A percentile compares a stretch with the other conserved stretches of the same genome.
phyloP scores from a whole-genome alignment of 2,113 vertebrate genomes.

The Paramormyrops kingsleyae region DNA sequence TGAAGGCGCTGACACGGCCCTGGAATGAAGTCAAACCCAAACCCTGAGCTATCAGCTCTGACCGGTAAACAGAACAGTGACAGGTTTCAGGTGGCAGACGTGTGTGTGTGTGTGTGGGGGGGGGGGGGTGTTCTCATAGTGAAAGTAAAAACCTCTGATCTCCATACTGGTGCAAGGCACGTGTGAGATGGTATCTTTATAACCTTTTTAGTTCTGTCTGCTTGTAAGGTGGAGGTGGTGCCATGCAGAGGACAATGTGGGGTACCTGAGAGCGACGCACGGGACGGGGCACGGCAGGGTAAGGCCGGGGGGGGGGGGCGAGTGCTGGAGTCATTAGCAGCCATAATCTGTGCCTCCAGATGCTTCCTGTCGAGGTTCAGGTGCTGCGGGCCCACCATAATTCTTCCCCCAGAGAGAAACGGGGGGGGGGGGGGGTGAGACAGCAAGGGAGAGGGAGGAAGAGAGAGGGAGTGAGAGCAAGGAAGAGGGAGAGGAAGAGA shows the following conservation, averaged over 20 bases:
- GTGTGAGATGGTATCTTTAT: background rate
- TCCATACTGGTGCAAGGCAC: background rate
- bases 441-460: background rate
- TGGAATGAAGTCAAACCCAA: background rate
- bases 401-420: constrained; percentile 2
- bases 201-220: background rate
- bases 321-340: constrained; percentile 5
- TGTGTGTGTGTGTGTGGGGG: background rate
- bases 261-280: background rate
- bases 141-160: constrained; percentile 23
- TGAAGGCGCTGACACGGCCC: background rate
- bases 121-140: background rate
- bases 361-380: constrained; percentile 21
- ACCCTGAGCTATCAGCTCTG: background rate
- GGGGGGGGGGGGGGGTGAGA: background rate
- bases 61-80: background rate
- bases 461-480: background rate
- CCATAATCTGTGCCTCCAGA: constrained; percentile 17
- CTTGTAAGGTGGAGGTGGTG: background rate
- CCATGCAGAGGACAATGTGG: background rate
- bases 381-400: background rate
- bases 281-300: background rate
- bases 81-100: background rate
- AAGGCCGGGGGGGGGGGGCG: background rate
- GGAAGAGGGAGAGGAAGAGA: background rate